Percentiles rank a stretch among this genome's conserved stretches.
Conservation (phyloP, 2,888 invertebrate genomes). For the Napeogenes inachia region DNA sequence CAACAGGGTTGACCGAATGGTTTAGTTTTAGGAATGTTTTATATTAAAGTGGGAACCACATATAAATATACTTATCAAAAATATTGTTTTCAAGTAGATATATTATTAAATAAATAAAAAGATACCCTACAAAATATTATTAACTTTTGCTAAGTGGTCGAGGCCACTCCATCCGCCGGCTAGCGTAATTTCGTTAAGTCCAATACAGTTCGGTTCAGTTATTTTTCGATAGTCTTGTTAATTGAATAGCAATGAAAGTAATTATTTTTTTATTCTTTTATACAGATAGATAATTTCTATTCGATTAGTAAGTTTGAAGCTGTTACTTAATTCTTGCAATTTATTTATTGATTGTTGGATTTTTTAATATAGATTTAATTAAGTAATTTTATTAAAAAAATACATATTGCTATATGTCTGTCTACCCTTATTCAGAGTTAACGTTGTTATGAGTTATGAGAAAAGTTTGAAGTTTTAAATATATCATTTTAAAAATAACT, state of each 20-base stretch:
- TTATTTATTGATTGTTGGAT: too few relatives aligned
- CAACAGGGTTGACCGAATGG: slow-evolving; percentile 45
- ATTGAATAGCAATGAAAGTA: slow-evolving; percentile 23
- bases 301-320: neutral
- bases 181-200: slow-evolving; percentile 25
- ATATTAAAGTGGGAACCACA: too few relatives aligned
- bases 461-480: neutral
- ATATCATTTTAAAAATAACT: neutral
- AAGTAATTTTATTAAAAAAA: too few relatives aligned
- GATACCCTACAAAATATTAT: slow-evolving; percentile 32
- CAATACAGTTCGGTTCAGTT: slow-evolving; percentile 24
- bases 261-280: slow-evolving; percentile 14
- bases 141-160: slow-evolving; percentile 27
- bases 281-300: neutral
- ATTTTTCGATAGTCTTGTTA: slow-evolving; percentile 26
- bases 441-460: neutral
- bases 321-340: neutral
- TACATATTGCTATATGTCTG: too few relatives aligned
- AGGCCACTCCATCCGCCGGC: slow-evolving; percentile 18
- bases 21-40: slow-evolving; percentile 39
- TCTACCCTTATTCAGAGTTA: neutral
- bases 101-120: neutral
- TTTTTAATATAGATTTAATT: too few relatives aligned
- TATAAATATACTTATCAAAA: neutral
- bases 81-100: too few relatives aligned